phyloP scores from a whole-genome alignment of 2,113 vertebrate species.

The Platichthys flesus region DNA sequence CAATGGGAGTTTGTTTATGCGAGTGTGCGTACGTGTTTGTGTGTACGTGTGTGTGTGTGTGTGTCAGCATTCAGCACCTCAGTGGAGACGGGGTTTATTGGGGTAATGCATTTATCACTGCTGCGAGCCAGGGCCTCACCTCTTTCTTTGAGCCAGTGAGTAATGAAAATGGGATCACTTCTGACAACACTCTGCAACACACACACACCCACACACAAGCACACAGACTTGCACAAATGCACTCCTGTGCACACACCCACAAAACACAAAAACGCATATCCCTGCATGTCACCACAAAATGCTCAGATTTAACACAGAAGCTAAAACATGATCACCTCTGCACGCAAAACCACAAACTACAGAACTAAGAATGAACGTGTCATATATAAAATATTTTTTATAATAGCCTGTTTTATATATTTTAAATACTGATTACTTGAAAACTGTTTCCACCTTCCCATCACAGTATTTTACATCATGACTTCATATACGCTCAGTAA shows the following conservation, averaged over 20 bases:
- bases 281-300: conserved; percentile 37
- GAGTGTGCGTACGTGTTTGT: conserved; percentile 25
- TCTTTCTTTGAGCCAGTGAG: conserved; percentile 83
- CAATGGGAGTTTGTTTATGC: conserved; percentile 27
- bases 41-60: conserved; percentile 39
- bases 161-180: conserved; percentile 85
- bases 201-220: conserved; percentile 26
- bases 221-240: conserved; percentile 46
- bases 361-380: too few relatives aligned
- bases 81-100: conserved; percentile 78
- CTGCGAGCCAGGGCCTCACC: conserved; percentile 75
- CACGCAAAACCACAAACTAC: too few relatives aligned
- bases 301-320: conserved; percentile 32
- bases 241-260: conserved; percentile 12
- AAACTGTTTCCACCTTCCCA: too few relatives aligned
- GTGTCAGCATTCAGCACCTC: conserved; percentile 77
- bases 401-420: too few relatives aligned
- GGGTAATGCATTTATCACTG: conserved; percentile 83
- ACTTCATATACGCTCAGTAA: too few relatives aligned
- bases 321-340: background rate
- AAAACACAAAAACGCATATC: conserved; percentile 19
- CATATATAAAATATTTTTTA: too few relatives aligned
- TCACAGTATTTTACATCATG: too few relatives aligned
- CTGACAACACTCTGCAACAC: conserved; percentile 78
- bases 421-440: too few relatives aligned